Conservation (phyloP, 1,140 invertebrate species). For the Scaptomyza hsui region DNA sequence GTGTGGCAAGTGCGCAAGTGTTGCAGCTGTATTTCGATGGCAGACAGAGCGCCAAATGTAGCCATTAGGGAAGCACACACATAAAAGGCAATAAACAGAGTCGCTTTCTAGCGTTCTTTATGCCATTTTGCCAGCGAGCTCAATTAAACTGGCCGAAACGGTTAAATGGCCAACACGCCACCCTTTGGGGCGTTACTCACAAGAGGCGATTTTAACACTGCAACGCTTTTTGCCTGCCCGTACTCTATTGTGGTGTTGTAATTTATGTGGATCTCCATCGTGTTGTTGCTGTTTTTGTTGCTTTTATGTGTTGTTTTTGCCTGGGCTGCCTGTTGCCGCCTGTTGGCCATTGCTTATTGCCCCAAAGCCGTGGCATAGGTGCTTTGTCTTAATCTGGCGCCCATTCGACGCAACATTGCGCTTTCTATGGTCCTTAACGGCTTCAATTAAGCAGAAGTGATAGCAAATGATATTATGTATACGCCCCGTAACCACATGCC, state of each 20-base stretch:
- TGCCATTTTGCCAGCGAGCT: conserved; percentile 63
- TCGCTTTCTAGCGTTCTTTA: conserved; percentile 66
- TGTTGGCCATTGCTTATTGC: conserved; percentile 27
- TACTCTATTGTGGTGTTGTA: conserved; percentile 33
- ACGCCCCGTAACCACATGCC: conserved; percentile 14
- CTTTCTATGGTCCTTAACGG: conserved; percentile 49
- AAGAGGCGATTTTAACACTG: background rate
- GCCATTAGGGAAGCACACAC: conserved; percentile 66
- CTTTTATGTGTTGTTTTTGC: conserved; percentile 18
- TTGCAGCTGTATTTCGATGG: conserved; percentile 21
- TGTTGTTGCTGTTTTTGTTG: conserved; percentile 4
- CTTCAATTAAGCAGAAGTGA: conserved; percentile 66
- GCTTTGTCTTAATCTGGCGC: conserved; percentile 75
- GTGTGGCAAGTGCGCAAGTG: conserved; percentile 2
- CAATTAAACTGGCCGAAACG: conserved; percentile 55
- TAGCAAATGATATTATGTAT: conserved; percentile 38
- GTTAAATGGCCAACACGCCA: conserved; percentile 25
- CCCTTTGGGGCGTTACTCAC: conserved; percentile 7
- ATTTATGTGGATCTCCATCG: conserved; percentile 50
- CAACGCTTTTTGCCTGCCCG: conserved; percentile 5
- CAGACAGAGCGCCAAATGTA: conserved; percentile 47
- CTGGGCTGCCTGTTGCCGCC: conserved; percentile 33
- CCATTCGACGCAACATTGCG: conserved; percentile 64
- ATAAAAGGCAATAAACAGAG: conserved; percentile 79
- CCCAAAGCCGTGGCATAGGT: conserved; percentile 47